Base-by-base conservation (phyloP, 2,888 invertebrate species). In the Lapara coniferarum region DNA sequence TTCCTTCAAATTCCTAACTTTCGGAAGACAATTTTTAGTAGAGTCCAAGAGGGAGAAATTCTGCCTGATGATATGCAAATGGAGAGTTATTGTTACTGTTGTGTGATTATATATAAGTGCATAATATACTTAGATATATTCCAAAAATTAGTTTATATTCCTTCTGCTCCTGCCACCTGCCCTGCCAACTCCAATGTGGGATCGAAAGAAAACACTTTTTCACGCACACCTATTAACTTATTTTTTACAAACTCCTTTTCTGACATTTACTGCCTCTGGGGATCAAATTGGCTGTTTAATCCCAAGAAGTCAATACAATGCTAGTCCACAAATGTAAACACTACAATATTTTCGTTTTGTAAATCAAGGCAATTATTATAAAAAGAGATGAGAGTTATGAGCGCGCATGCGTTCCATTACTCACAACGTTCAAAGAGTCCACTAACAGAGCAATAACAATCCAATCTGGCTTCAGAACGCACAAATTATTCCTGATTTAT, bases 401-500 rank as follows among this genome's bases (percentile, higher is more conserved):
- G 72, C 75, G 72, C 75, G 73, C 67, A 71, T 74, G 74, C 70
- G 75, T 72, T 69, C 72, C 76, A 80, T 84, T 78, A 82, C 70
- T 86, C 81, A 59, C 71, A 71, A 76, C 75, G 79, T 81, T 84
- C 83, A 84, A 84, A 85, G 84, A 74, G 71, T 66, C 71, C 73
- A 77, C 79, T 81, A 86, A 86, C 81, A 78, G 83, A 79, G 82
- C 82, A 81, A 86, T 88, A 86, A 86, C 83, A 81, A 84, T 80
- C 83, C 80, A 77, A 84, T 84, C 79, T 78, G 73, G 79, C 76
- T 80, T 80, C 77, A 71, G 82, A 81, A 79, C 78, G 77, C 77
- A 80, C 83, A 81, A 87, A 89, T 88, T 85, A 86, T 81, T 80
- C 81, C 78, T 84, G 85, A 90, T 89, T 89, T 89, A 88, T 83